Evolutionary conservation across 1,140 invertebrate genomes (phyloP).

Genomic region (Eriosoma lanigerum): DNA sequence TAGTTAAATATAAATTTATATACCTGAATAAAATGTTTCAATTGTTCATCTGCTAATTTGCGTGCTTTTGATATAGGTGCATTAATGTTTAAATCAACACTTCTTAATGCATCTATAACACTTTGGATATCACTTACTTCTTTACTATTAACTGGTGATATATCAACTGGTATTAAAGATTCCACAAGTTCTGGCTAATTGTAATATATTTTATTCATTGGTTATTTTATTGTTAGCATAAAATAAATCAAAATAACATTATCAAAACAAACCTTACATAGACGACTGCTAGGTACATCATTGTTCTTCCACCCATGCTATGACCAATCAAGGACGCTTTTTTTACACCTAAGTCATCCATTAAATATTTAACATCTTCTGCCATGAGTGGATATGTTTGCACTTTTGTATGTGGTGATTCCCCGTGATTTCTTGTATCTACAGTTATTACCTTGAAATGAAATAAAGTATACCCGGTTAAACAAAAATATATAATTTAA

Average conservation of each 20-base stretch:
- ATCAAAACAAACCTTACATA: constrained; percentile 53
- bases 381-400: constrained; percentile 74
- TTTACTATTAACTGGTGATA: constrained; percentile 73
- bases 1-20: neutral
- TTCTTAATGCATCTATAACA: constrained; percentile 69
- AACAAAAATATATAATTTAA: neutral
- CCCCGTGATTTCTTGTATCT: constrained; percentile 89
- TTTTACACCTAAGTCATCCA: constrained; percentile 65
- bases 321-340: constrained; percentile 78
- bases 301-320: constrained; percentile 85
- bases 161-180: constrained; percentile 80
- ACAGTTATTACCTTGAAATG: constrained; percentile 70
- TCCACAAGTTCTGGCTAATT: constrained; percentile 75
- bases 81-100: constrained; percentile 63
- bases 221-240: constrained; percentile 18
- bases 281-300: constrained; percentile 76
- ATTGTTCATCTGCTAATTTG: constrained; percentile 63
- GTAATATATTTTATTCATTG: constrained; percentile 57
- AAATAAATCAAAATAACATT: constrained; percentile 43
- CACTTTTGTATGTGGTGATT: constrained; percentile 74
- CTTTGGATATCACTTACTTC: constrained; percentile 66
- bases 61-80: constrained; percentile 69
- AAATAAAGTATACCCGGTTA: constrained; percentile 52
- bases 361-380: constrained; percentile 70
- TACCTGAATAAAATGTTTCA: constrained; percentile 59